phyloP scores from a whole-genome alignment of 2,113 vertebrate species.

The Eptesicus fuscus region DNA sequence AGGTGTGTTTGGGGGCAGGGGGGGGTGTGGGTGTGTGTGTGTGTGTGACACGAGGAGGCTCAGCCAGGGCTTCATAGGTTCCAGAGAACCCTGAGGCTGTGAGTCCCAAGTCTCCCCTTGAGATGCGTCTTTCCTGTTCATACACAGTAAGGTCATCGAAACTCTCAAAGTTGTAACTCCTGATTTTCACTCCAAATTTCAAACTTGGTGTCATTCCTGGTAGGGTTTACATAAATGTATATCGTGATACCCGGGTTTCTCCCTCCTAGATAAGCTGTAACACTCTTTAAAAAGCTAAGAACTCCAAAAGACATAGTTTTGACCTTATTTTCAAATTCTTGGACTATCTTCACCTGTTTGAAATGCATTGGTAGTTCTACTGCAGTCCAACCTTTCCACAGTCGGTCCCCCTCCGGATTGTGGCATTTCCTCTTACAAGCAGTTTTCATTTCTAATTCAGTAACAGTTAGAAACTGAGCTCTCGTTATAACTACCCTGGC shows the following conservation, averaged over 20 bases:
- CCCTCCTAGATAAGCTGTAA: neutral
- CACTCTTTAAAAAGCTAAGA: neutral
- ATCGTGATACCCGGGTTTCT: neutral
- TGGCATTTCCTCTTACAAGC: neutral
- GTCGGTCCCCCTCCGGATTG: neutral
- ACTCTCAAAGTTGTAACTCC: neutral
- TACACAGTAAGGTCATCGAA: neutral
- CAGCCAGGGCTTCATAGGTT: neutral
- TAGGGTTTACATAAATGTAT: neutral
- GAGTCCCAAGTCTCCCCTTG: neutral
- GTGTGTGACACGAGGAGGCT: neutral
- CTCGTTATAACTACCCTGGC: constrained; percentile 1
- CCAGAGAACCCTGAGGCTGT: neutral
- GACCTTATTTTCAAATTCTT: constrained; percentile 49
- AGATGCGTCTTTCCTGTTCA: neutral
- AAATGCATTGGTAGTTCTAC: constrained; percentile 51
- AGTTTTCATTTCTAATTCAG: constrained; percentile 34
- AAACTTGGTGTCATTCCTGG: neutral
- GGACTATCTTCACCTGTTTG: constrained; percentile 46
- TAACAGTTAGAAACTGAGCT: constrained; percentile 57
- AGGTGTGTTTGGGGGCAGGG: neutral
- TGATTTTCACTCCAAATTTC: neutral
- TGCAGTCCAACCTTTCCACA: constrained; percentile 33
- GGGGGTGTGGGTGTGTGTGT: accelerated
- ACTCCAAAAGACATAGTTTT: neutral